These are phyloP conservation scores for Perizoma flavofasciatum DNA, from an alignment of 2,888 invertebrate species.

Conservation along the genomic window DNA sequence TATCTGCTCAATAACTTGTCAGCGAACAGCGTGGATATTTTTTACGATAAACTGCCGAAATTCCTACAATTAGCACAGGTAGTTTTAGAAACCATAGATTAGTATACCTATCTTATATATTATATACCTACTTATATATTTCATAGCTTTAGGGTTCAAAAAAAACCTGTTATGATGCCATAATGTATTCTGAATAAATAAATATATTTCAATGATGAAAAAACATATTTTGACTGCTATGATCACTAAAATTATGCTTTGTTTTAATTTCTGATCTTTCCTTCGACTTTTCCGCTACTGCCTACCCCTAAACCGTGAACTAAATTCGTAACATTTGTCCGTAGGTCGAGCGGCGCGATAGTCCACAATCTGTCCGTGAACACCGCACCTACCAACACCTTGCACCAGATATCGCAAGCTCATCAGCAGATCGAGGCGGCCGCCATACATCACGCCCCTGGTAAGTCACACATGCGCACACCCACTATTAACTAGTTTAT, in stretches of 20 bases:
- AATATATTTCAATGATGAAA: slow-evolving; percentile 53
- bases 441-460: slow-evolving; percentile 70
- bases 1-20: too few relatives aligned
- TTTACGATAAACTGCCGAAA: too few relatives aligned
- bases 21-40: too few relatives aligned
- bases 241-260: slow-evolving; percentile 65
- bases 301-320: too few relatives aligned
- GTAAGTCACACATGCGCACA: slow-evolving; percentile 42
- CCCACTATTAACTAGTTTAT: neutral
- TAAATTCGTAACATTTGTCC: neutral
- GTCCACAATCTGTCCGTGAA: slow-evolving; percentile 72
- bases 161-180: too few relatives aligned
- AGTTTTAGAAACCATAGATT: too few relatives aligned
- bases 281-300: too few relatives aligned
- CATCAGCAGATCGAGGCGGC: slow-evolving; percentile 79
- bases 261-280: slow-evolving; percentile 36
- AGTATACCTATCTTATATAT: too few relatives aligned
- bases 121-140: too few relatives aligned
- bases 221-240: slow-evolving; percentile 60
- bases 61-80: too few relatives aligned
- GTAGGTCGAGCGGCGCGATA: slow-evolving; percentile 66
- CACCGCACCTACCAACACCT: slow-evolving; percentile 68
- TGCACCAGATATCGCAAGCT: slow-evolving; percentile 84
- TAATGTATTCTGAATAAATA: too few relatives aligned
- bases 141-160: too few relatives aligned